Conservation (phyloP, 2,888 invertebrate genomes). For the Drosophila antonietae region DNA sequence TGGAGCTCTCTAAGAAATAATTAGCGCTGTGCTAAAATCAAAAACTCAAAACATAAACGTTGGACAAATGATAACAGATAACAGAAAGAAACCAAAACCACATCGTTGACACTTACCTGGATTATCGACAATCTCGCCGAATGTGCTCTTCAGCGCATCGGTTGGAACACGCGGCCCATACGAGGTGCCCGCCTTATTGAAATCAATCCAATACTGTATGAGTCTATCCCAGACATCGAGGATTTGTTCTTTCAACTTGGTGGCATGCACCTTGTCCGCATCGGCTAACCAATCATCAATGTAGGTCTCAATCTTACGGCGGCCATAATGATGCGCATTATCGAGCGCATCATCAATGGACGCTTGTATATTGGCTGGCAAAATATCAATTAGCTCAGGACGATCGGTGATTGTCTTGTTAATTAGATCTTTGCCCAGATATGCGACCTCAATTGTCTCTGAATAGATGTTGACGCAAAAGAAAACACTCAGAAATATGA, state of each 20-base stretch:
- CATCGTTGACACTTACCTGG: conserved; percentile 86
- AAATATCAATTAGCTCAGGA: conserved; percentile 92
- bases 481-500: conserved; percentile 92
- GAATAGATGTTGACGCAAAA: conserved; percentile 91
- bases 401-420: conserved; percentile 95
- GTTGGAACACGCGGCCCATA: conserved; percentile 91
- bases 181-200: conserved; percentile 85
- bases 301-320: conserved; percentile 94
- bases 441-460: conserved; percentile 96
- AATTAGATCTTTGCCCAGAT: conserved; percentile 93
- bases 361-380: conserved; percentile 87
- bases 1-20: neutral
- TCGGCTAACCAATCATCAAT: conserved; percentile 92
- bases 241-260: conserved; percentile 93
- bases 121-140: conserved; percentile 90
- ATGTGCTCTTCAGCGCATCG: conserved; percentile 89
- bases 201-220: conserved; percentile 96
- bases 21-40: conserved; percentile 19
- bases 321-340: conserved; percentile 96
- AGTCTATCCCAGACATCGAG: conserved; percentile 96
- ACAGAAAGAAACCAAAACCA: neutral
- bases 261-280: conserved; percentile 91
- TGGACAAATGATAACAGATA: conserved; percentile 41
- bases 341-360: conserved; percentile 95
- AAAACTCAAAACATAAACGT: conserved; percentile 43